Conservation (phyloP, 2,113 vertebrate species). For the Gambusia holbrooki region DNA sequence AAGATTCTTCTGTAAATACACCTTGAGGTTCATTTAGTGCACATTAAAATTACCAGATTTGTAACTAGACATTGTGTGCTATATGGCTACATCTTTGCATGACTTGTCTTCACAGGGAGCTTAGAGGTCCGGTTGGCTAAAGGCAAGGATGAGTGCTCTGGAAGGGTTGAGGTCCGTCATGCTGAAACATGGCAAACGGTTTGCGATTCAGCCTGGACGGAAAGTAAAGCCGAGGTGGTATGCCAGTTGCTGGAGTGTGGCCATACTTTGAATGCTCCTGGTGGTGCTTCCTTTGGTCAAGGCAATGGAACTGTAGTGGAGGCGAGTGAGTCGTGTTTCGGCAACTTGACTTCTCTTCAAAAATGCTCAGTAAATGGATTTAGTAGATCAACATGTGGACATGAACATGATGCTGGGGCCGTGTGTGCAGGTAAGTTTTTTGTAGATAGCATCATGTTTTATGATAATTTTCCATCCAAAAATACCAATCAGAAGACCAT, state of each 20-base stretch:
- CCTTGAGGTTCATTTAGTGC: not conserved
- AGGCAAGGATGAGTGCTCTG: slow-evolving; percentile 56
- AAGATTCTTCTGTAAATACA: not conserved
- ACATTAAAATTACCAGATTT: not conserved
- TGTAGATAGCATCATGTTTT: not conserved
- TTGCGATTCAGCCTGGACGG: slow-evolving; percentile 69
- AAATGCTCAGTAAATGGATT: slow-evolving; percentile 58
- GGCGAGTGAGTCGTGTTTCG: slow-evolving; percentile 52
- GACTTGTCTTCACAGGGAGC: slow-evolving; percentile 44
- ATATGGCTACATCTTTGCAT: not conserved
- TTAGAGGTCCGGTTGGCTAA: slow-evolving; percentile 54
- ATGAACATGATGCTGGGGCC: slow-evolving; percentile 47
- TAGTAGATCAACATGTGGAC: slow-evolving; percentile 40
- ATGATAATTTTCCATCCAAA: not conserved
- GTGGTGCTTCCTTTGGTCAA: slow-evolving; percentile 39
- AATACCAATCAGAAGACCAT: too few species aligned
- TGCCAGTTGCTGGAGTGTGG: slow-evolving; percentile 69
- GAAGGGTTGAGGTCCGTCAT: slow-evolving; percentile 71
- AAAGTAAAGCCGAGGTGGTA: slow-evolving; percentile 58
- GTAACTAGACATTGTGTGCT: not conserved
- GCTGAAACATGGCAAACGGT: slow-evolving; percentile 64
- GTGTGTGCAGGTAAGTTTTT: slow-evolving; percentile 59
- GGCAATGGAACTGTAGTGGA: slow-evolving; percentile 57
- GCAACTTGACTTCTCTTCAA: slow-evolving; percentile 36
- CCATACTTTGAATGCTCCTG: not conserved